phyloP scores from a whole-genome alignment of 2,113 vertebrate genomes.

The Pandion haliaetus region DNA sequence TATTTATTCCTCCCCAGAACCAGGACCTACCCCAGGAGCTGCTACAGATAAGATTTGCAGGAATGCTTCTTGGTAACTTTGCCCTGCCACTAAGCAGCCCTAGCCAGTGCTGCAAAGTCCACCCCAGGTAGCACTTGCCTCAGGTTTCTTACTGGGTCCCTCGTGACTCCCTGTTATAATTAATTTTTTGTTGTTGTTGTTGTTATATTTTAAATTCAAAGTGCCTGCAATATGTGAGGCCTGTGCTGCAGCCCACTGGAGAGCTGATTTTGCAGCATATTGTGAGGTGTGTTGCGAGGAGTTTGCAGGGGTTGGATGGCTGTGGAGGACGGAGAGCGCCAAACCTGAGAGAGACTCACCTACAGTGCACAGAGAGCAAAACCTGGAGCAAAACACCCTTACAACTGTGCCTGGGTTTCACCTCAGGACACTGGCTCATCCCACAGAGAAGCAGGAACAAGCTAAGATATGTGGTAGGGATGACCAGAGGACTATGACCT shows the following conservation, averaged over 20 bases:
- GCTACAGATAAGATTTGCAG: not conserved
- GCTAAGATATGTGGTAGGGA: too few relatives aligned
- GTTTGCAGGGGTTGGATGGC: not conserved
- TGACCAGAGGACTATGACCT: not conserved
- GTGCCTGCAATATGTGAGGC: not conserved
- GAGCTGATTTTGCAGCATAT: not conserved
- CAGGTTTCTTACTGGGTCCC: not conserved
- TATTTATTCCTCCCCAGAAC: not conserved
- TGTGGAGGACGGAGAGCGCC: not conserved
- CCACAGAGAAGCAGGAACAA: not conserved
- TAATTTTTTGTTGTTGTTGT: not conserved
- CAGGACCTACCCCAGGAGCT: not conserved
- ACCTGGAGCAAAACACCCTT: not conserved
- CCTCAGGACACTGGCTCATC: not conserved
- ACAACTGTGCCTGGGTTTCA: not conserved
- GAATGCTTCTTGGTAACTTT: not conserved
- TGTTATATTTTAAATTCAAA: not conserved
- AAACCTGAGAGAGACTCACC: not conserved
- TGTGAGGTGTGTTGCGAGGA: not conserved
- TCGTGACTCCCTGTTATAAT: not conserved
- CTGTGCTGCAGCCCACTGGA: rapidly evolving
- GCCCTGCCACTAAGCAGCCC: not conserved
- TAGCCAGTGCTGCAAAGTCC: not conserved
- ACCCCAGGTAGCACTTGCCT: not conserved
- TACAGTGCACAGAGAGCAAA: not conserved